Percentiles rank a stretch among this genome's conserved stretches.
Conservation (phyloP, 1,140 invertebrate genomes). For the Pseudomyrmex pallidus region DNA sequence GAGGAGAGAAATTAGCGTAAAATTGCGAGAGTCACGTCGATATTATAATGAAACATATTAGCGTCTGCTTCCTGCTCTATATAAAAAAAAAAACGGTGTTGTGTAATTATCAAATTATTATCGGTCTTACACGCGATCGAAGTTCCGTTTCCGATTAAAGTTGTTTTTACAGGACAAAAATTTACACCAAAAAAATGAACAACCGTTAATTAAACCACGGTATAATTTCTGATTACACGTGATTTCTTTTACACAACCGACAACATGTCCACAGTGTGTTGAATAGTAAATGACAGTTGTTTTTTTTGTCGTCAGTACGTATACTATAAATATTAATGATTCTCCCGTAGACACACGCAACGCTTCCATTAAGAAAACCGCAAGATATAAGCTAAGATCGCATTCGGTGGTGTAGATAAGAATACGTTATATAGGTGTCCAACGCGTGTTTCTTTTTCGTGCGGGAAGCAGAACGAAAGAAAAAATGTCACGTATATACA, state of each 20-base stretch:
- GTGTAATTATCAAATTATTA: too few relatives aligned
- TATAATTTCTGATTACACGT: not conserved
- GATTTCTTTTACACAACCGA: conserved; percentile 8
- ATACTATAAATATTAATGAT: conserved; percentile 40
- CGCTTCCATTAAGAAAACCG: conserved; percentile 29
- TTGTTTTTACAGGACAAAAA: conserved; percentile 59
- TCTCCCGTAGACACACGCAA: conserved; percentile 16
- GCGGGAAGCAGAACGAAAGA: not conserved
- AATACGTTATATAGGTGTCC: not conserved
- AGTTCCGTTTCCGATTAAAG: conserved; percentile 56
- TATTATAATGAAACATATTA: conserved; percentile 17
- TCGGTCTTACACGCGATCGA: conserved; percentile 11
- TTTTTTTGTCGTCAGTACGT: conserved; percentile 1
- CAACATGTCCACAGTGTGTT: not conserved
- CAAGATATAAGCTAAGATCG: conserved; percentile 42
- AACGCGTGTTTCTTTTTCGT: conserved; percentile 27
- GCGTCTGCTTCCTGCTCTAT: conserved; percentile 39
- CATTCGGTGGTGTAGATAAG: not conserved
- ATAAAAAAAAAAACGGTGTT: conserved; percentile 21
- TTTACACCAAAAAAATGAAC: not conserved
- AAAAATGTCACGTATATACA: conserved; percentile 10
- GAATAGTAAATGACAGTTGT: conserved; percentile 26
- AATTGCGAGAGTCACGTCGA: conserved; percentile 23
- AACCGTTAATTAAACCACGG: too few relatives aligned
- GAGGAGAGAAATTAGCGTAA: conserved; percentile 7